Conservation (phyloP, 2,888 invertebrate genomes). For the Chrysomela aeneicollis region DNA sequence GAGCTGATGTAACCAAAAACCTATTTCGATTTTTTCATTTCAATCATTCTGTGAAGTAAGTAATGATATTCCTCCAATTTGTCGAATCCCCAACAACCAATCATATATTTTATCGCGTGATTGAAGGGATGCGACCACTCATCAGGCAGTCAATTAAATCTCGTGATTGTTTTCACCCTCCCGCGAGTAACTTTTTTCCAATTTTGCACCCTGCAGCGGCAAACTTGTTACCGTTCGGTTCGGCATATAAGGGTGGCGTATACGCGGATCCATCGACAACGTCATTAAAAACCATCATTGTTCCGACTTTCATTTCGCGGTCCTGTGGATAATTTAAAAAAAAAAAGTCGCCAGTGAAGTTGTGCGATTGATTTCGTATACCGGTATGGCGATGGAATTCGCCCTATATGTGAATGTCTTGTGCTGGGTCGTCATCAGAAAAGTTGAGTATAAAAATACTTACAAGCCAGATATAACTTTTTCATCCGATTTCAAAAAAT, state of each 20-base stretch:
- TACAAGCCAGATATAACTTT: neutral
- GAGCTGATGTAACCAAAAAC: no score
- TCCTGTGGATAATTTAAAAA: conserved; percentile 27
- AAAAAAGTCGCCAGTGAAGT: neutral
- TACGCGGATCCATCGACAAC: conserved; percentile 31
- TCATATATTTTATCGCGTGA: neutral
- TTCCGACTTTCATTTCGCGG: conserved; percentile 40
- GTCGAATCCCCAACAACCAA: neutral
- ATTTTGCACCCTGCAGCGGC: neutral
- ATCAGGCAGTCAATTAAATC: conserved; percentile 1
- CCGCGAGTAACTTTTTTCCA: conserved; percentile 1
- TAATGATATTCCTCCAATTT: no score
- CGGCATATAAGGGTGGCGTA: neutral
- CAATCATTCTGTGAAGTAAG: no score
- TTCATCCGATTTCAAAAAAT: neutral
- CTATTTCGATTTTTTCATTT: no score
- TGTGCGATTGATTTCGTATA: conserved; percentile 25
- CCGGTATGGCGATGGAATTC: neutral
- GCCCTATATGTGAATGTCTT: neutral
- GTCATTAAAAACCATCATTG: conserved; percentile 41
- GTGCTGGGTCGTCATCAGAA: no score
- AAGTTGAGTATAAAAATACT: neutral
- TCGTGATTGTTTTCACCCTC: neutral
- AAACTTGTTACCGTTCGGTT: neutral
- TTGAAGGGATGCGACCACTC: neutral